Conservation (phyloP, 1,140 invertebrate species). For the Anthonomus grandis region DNA sequence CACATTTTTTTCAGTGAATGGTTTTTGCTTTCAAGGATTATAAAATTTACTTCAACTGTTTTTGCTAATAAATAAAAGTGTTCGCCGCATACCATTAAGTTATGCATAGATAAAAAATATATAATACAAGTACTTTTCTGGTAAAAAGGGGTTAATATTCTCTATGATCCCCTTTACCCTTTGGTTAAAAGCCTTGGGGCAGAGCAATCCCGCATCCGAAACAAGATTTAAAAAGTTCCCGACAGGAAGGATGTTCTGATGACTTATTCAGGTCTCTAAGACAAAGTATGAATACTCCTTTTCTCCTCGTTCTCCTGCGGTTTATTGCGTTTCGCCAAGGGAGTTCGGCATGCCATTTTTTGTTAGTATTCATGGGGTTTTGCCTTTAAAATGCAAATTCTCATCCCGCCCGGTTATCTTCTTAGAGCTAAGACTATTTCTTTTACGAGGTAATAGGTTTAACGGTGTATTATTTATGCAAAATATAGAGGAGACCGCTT, state of each 20-base stretch:
- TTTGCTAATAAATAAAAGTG: too few species aligned
- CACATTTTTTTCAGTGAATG: too few species aligned
- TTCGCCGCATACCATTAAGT: too few species aligned
- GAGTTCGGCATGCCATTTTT: conserved; percentile 19
- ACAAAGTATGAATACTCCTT: conserved; percentile 25
- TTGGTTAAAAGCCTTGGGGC: too few species aligned
- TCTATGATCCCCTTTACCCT: too few species aligned
- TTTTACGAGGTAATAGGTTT: conserved; percentile 26
- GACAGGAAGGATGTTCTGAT: conserved; percentile 34
- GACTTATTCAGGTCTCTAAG: conserved; percentile 39
- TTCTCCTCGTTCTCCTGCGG: conserved; percentile 9
- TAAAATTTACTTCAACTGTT: too few species aligned
- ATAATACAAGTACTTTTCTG: too few species aligned
- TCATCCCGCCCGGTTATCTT: conserved; percentile 25
- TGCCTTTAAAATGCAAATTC: conserved; percentile 29
- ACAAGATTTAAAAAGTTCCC: conserved; percentile 39
- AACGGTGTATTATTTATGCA: conserved; percentile 29
- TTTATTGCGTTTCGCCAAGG: conserved; percentile 17
- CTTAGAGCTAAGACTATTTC: conserved; percentile 27
- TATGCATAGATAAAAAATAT: too few species aligned
- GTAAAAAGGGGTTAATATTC: too few species aligned
- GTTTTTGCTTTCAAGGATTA: too few species aligned
- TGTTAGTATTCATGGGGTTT: conserved; percentile 31
- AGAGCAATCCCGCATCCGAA: too few species aligned
- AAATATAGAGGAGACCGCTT: conserved; percentile 22